phyloP scores from a whole-genome alignment of 2,113 vertebrate genomes.

The Euleptes europaea region DNA sequence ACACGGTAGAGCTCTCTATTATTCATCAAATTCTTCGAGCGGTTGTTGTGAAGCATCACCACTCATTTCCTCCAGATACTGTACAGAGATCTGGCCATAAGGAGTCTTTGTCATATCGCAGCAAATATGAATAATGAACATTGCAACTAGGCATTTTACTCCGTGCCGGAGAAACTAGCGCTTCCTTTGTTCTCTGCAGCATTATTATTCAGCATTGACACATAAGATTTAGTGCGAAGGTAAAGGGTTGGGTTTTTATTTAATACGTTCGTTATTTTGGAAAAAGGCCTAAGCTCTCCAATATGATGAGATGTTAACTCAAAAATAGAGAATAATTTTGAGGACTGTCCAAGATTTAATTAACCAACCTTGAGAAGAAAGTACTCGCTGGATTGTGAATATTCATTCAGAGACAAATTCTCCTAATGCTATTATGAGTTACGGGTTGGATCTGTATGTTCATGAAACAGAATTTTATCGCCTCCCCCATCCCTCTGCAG shows the following conservation, averaged over 20 bases:
- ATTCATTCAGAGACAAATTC: no score
- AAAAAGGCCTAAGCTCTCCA: background rate
- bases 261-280: background rate
- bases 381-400: no score
- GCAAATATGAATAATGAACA: constrained; percentile 47
- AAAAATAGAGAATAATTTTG: background rate
- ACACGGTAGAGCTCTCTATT: constrained; percentile 40
- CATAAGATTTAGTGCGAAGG: background rate
- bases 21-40: constrained; percentile 64
- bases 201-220: background rate
- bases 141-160: constrained; percentile 21
- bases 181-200: constrained; percentile 15
- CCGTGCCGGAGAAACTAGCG: constrained; percentile 15
- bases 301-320: background rate
- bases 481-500: no score
- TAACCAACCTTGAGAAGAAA: no score
- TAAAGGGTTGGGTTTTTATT: background rate
- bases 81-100: constrained; percentile 38
- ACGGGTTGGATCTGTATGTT: no score
- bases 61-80: constrained; percentile 43
- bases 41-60: constrained; percentile 53
- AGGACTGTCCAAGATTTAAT: no score
- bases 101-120: constrained; percentile 31
- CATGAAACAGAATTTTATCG: no score
- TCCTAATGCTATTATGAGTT: no score